A percentile compares a stretch with the other conserved stretches of the same genome.
Evolutionary conservation across 2,888 invertebrate species (phyloP).

Genomic region (Platypus cylindrus): DNA sequence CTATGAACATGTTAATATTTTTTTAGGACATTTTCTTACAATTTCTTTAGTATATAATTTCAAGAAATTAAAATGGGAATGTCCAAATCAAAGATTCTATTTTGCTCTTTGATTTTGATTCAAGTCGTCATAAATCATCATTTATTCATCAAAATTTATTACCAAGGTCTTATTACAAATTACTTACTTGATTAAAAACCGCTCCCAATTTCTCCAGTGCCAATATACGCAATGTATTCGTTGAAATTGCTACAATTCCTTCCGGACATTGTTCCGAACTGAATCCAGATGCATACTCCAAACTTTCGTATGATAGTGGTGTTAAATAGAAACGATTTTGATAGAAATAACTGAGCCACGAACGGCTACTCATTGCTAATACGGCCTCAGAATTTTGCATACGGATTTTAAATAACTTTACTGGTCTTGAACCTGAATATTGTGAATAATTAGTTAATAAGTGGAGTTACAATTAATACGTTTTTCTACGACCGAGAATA

Average conservation of each 20-base stretch:
- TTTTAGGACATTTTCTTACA: constrained; percentile 8
- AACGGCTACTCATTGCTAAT: constrained; percentile 92
- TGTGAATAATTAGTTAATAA: not conserved
- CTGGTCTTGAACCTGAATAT: constrained; percentile 57
- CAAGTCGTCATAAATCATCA: not conserved
- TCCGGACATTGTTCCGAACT: constrained; percentile 96
- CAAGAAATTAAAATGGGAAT: constrained; percentile 7
- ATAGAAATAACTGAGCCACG: constrained; percentile 97
- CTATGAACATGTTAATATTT: constrained; percentile 8
- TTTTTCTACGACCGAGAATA: too few species aligned
- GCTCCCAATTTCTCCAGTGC: constrained; percentile 96
- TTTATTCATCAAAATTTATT: not conserved
- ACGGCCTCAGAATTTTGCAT: constrained; percentile 97
- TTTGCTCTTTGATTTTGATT: not conserved
- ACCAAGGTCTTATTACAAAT: not conserved
- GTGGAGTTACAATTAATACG: not conserved
- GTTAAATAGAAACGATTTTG: constrained; percentile 94
- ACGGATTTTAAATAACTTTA: constrained; percentile 76
- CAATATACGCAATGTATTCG: constrained; percentile 87
- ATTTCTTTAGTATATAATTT: constrained; percentile 3
- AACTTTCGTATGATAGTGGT: constrained; percentile 87
- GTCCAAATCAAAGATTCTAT: constrained; percentile 3
- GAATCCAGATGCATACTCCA: constrained; percentile 97
- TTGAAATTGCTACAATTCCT: constrained; percentile 97
- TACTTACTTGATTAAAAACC: constrained; percentile 75